A percentile compares a stretch with the other conserved stretches of the same genome.
Conservation (phyloP, 2,113 vertebrate genomes). For the Neolamprologus fasciatus region DNA sequence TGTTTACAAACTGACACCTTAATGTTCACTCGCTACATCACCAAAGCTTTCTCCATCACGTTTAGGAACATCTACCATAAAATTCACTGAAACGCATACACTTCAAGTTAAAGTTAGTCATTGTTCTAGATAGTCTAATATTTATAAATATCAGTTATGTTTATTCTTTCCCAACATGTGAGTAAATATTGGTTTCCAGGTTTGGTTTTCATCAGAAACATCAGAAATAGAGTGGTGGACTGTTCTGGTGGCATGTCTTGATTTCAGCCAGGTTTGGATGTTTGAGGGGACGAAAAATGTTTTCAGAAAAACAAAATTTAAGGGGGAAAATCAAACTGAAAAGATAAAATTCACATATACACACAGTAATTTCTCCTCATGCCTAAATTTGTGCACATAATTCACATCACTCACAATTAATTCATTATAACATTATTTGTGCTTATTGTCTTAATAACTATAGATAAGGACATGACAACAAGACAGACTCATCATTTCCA, state of each 20-base stretch:
- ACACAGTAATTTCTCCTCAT: not conserved
- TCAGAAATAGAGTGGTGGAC: not conserved
- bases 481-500: not conserved
- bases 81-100: not conserved
- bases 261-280: not conserved
- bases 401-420: not conserved
- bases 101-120: not conserved
- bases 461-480: not conserved
- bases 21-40: not conserved
- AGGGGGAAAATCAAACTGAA: not conserved
- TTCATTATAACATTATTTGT: not conserved
- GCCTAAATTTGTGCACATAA: not conserved
- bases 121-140: not conserved
- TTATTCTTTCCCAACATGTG: not conserved
- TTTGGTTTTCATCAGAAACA: not conserved
- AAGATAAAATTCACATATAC: not conserved
- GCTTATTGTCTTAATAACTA: rapidly evolving
- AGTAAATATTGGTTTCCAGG: not conserved
- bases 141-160: not conserved
- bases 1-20: not conserved
- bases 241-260: not conserved
- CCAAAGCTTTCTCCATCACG: not conserved
- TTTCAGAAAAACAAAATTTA: not conserved
- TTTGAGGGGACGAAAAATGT: not conserved
- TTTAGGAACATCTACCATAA: not conserved